Evolutionary conservation across 2,113 vertebrate genomes (phyloP).

Genomic region (Tachysurus vachellii): DNA sequence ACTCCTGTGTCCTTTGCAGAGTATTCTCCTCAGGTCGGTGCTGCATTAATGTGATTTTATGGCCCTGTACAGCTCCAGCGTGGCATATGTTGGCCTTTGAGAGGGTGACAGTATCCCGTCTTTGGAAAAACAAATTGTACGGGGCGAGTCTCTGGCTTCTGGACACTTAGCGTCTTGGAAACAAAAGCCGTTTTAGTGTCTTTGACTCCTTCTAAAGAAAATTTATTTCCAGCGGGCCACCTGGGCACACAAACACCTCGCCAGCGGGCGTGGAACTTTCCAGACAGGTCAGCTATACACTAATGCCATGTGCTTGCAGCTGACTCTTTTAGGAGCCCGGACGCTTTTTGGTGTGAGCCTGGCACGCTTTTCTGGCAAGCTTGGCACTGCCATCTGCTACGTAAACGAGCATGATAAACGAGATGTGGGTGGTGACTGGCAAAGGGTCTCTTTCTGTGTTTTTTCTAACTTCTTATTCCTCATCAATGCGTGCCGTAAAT

Average conservation of each 20-base stretch:
- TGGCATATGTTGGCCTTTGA: slow-evolving; percentile 59
- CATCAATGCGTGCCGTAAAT: slow-evolving; percentile 26
- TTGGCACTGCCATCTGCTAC: slow-evolving; percentile 63
- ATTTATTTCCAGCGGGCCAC: slow-evolving; percentile 59
- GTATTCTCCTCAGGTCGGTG: background rate
- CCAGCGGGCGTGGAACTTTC: slow-evolving; percentile 55
- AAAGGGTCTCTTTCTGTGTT: slow-evolving; percentile 7
- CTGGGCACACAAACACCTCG: slow-evolving; percentile 57
- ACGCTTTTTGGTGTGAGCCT: slow-evolving; percentile 50
- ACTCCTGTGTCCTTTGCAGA: slow-evolving; percentile 9
- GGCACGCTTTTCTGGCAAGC: slow-evolving; percentile 56
- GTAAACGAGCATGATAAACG: slow-evolving; percentile 59
- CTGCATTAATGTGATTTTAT: slow-evolving; percentile 38
- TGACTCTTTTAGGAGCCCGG: slow-evolving; percentile 60
- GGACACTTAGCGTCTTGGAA: slow-evolving; percentile 50
- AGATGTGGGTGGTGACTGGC: slow-evolving; percentile 52
- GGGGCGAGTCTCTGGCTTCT: slow-evolving; percentile 48
- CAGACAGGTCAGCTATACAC: slow-evolving; percentile 74
- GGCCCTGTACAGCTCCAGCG: slow-evolving; percentile 35
- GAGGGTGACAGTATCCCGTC: slow-evolving; percentile 53
- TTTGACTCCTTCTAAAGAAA: slow-evolving; percentile 60
- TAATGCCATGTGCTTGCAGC: slow-evolving; percentile 70
- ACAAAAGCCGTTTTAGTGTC: slow-evolving; percentile 60
- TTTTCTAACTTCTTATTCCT: background rate
- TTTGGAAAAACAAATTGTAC: slow-evolving; percentile 57